Base-by-base conservation (phyloP, 1,140 invertebrate genomes). In the Bombus pascuorum region DNA sequence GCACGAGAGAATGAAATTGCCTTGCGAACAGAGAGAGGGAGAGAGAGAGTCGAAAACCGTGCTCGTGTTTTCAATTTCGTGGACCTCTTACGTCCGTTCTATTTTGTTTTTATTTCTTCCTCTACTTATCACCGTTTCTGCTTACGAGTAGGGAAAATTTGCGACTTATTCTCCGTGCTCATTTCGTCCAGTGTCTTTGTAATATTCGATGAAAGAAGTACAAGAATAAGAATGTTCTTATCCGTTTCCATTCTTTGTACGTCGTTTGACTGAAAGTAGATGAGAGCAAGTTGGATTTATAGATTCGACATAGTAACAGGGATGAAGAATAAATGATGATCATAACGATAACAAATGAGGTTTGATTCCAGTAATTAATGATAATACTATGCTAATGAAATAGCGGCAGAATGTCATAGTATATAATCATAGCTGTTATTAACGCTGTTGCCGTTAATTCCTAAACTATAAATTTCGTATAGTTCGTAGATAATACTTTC, bases 61-160 rank as follows among this genome's bases (percentile, higher is more conserved):
- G 75, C 83, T 90, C 75, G 83, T 81, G 73, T 57, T 57, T 85
- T 81, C 78, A 80, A 59, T 75, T 80, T 68, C 65, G 32, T 70
- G 80, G 79, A 73, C 59, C 73, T 57, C 34, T 62, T 77, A 42
- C 76, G 76, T 65, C 65, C 34, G 6, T 39, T 68, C 66, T 37
- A 42, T n/a, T 65, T 37, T 32, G 39, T 32, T 62, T 25, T 74
- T 70, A 32, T 73, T 32, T 34, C 39, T 70, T 71, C n/a, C 42
- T 77, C 79, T 42, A 47, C 47, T 65, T 68, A 81, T 47, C 42
- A 71, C 68, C 79, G 68, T 53, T 89, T 83, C 53, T 81, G 77
- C 77, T 90, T 87, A 81, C 74, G 37, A 85, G 44, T 68, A 59
- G 79, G 74, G 81, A 82, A 87, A 89, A 89, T 65, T 70, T 65